Evolutionary conservation across 2,113 vertebrate species (phyloP).

Genomic region (Petrocephalus zakoni): DNA sequence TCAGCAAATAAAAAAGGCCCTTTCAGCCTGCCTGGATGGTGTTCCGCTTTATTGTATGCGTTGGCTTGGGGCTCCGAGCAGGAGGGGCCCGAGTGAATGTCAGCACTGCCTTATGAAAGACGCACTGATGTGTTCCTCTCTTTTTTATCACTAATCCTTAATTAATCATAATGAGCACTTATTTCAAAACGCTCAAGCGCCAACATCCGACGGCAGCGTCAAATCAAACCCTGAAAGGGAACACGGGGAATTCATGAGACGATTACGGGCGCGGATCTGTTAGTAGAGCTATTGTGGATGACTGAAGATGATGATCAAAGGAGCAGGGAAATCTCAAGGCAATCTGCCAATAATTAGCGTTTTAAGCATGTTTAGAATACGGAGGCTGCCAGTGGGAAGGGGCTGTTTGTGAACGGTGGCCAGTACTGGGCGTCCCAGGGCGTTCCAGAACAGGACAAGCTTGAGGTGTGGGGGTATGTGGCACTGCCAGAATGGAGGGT

Average conservation of each 20-base stretch:
- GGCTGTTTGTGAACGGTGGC: not conserved
- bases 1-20: not conserved
- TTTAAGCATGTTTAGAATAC: not conserved
- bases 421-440: not conserved
- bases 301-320: not conserved
- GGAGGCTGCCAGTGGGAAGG: not conserved
- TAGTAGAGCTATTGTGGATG: not conserved
- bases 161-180: constrained; percentile 11
- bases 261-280: not conserved
- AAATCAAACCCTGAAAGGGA: not conserved
- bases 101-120: not conserved
- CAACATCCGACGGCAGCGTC: not conserved
- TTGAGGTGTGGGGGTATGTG: not conserved
- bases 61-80: not conserved
- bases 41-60: not conserved
- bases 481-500: not conserved
- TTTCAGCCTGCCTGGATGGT: not conserved
- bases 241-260: not conserved
- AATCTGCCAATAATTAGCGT: not conserved
- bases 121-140: not conserved
- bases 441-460: not conserved
- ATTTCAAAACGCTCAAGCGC: not conserved
- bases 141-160: constrained; percentile 1
- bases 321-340: not conserved
- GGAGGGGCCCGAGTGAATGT: not conserved